These are phyloP conservation scores for Pachymerium ferrugineum DNA, from an alignment of 2,888 invertebrate species.

Conservation along the genomic window DNA sequence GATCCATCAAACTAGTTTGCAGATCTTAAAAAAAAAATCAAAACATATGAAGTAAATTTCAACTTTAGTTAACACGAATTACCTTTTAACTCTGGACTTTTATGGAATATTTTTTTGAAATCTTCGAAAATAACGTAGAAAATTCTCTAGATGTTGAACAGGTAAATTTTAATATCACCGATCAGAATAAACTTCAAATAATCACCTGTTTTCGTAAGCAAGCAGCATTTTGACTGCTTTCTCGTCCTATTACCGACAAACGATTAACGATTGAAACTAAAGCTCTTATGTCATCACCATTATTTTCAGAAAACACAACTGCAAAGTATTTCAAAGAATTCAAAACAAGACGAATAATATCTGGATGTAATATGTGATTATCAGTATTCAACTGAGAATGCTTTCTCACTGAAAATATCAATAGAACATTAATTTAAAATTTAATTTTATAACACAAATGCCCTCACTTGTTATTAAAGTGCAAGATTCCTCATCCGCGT, in stretches of 20 bases:
- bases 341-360: neutral
- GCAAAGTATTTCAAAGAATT: neutral
- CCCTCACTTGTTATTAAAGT: no score
- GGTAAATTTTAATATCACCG: neutral
- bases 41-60: neutral
- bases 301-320: neutral
- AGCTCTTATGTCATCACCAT: neutral
- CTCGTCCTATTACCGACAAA: neutral
- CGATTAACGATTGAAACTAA: neutral
- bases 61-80: neutral
- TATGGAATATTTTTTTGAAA: neutral
- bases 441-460: no score
- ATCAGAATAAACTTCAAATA: neutral
- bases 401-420: no score
- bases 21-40: constrained; percentile 52
- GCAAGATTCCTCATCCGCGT: neutral
- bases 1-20: constrained; percentile 60
- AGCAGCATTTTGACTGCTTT: neutral
- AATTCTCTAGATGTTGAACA: neutral
- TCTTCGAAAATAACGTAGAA: neutral
- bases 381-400: no score
- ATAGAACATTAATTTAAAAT: no score
- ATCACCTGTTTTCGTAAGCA: neutral
- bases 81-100: neutral
- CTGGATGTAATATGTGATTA: neutral